phyloP scores from a whole-genome alignment of 2,888 invertebrate species.

The Limenitis arthemis region DNA sequence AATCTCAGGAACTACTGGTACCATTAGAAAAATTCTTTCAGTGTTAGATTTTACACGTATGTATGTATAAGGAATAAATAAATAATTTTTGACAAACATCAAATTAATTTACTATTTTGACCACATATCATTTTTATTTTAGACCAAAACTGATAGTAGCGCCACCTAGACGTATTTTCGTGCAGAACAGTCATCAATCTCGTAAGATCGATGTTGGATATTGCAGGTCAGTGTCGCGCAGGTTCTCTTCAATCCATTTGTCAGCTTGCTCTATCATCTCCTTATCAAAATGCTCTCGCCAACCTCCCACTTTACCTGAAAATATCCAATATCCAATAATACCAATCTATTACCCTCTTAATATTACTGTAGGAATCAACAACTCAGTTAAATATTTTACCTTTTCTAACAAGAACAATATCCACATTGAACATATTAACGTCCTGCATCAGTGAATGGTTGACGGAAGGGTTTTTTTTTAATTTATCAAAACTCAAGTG shows the following conservation, averaged over 20 bases:
- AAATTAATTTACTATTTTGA: no score
- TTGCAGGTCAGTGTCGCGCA: constrained; percentile 10
- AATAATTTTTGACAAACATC: no score
- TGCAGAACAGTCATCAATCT: no score
- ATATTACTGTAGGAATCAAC: neutral
- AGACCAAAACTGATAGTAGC: no score
- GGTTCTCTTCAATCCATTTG: constrained; percentile 14
- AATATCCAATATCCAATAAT: no score
- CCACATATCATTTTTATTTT: no score
- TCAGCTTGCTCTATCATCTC: constrained; percentile 21
- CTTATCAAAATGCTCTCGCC: constrained; percentile 16
- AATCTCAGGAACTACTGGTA: no score
- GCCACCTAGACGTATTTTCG: no score
- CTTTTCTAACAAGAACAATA: constrained; percentile 14
- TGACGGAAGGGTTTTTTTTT: constrained; percentile 77
- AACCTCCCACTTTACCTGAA: constrained; percentile 16
- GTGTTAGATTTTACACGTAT: no score
- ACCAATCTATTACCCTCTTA: neutral
- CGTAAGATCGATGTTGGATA: constrained; percentile 11
- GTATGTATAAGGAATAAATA: no score
- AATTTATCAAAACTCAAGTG: constrained; percentile 82
- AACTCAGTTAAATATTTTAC: neutral
- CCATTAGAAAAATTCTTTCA: no score
- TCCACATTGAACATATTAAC: constrained; percentile 8
- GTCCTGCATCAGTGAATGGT: constrained; percentile 44